These are phyloP conservation scores for Lacerta bilineata DNA, from an alignment of 2,797 vertebrate species.

Conservation along the genomic window DNA sequence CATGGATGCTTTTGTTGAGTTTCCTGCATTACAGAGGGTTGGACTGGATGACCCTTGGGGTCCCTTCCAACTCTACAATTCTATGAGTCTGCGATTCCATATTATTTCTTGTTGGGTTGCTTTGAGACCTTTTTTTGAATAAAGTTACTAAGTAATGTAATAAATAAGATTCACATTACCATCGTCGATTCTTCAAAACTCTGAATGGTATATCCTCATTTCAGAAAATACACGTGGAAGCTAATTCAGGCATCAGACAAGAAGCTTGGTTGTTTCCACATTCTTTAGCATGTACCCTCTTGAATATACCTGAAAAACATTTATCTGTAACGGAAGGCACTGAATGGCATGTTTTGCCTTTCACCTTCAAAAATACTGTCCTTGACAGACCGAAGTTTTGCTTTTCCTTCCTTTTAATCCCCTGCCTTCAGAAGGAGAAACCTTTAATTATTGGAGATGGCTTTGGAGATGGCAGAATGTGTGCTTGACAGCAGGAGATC, in stretches of 20 bases:
- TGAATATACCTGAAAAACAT: not conserved
- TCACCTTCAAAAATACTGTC: not conserved
- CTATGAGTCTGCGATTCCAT: too few species aligned
- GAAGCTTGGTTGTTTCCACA: not conserved
- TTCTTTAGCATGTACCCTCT: not conserved
- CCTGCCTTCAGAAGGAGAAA: not conserved
- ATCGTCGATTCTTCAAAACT: not conserved
- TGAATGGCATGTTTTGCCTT: not conserved
- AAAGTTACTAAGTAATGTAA: too few species aligned
- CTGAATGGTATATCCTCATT: not conserved
- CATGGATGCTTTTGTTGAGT: too few species aligned
- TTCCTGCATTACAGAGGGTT: too few species aligned
- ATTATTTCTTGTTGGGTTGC: too few species aligned
- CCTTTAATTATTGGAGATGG: not conserved
- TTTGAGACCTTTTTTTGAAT: too few species aligned
- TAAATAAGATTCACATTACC: too few species aligned
- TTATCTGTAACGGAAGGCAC: constrained; percentile 13
- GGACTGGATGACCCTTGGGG: too few species aligned
- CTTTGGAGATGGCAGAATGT: not conserved
- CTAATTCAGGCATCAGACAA: not conserved
- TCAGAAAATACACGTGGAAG: not conserved
- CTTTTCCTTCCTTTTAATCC: not conserved
- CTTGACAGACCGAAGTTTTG: constrained; percentile 15
- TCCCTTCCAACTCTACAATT: too few species aligned
- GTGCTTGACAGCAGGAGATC: not conserved